Conservation (phyloP, 2,888 invertebrate genomes). For the Pandemis corylana region DNA sequence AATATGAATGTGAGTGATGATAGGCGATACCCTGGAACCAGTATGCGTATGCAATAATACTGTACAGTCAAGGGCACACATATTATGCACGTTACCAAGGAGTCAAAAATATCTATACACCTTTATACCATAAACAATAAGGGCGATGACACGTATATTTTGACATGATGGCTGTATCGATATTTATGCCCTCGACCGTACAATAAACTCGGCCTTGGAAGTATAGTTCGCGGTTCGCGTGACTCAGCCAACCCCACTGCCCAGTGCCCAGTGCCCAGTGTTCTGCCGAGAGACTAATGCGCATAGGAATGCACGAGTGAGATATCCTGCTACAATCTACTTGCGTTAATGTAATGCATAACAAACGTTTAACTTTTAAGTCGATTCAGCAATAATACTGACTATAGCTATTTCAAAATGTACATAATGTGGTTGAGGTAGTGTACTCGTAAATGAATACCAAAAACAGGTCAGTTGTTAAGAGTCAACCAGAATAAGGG, state of each 20-base stretch:
- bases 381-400: constrained; percentile 11
- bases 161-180: too few species aligned
- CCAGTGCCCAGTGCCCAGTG: not conserved
- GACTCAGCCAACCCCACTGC: not conserved
- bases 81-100: too few species aligned
- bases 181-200: too few species aligned
- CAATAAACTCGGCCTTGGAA: not conserved
- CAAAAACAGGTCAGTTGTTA: constrained; percentile 66
- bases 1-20: not conserved
- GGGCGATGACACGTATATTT: too few species aligned
- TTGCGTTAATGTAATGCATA: not conserved
- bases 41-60: constrained; percentile 1
- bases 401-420: constrained; percentile 40
- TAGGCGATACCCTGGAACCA: not conserved
- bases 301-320: not conserved
- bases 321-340: not conserved
- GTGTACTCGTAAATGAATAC: constrained; percentile 53
- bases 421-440: constrained; percentile 44
- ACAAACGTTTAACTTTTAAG: constrained; percentile 3
- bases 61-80: not conserved
- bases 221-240: not conserved
- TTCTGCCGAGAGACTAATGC: not conserved
- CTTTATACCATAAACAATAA: too few species aligned
- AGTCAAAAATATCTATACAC: too few species aligned
- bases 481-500: constrained; percentile 44